Evolutionary conservation across 2,888 invertebrate species (phyloP).

Genomic region (Drosophila koepferae): DNA sequence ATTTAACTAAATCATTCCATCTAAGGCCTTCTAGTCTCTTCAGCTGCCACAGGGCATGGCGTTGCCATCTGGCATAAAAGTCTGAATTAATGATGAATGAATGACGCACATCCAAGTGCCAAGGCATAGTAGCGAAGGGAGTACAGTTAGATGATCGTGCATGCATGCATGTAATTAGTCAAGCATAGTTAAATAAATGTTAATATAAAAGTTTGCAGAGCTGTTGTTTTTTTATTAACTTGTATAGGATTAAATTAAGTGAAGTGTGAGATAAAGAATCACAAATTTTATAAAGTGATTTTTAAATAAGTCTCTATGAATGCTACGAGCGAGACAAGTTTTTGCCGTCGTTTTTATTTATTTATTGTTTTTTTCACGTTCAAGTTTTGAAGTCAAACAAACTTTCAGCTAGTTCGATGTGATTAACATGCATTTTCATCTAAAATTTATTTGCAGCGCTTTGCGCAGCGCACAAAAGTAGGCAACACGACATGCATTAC

Average conservation of each 20-base stretch:
- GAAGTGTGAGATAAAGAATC: neutral
- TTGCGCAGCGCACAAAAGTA: slow-evolving; percentile 44
- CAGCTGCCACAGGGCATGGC: neutral
- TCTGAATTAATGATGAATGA: slow-evolving; percentile 9
- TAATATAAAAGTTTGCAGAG: neutral
- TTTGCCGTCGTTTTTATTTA: neutral
- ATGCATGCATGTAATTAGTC: neutral
- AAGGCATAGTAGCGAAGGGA: neutral
- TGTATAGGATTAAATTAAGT: neutral
- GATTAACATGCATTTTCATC: slow-evolving; percentile 24
- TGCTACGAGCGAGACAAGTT: neutral
- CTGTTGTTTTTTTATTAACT: neutral
- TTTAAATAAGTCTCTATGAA: neutral
- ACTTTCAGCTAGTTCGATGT: slow-evolving; percentile 18
- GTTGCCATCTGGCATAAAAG: neutral
- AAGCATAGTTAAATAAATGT: neutral
- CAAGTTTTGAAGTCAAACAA: slow-evolving; percentile 1
- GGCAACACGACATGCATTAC: slow-evolving; percentile 45
- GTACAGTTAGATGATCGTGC: neutral
- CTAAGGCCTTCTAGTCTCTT: neutral
- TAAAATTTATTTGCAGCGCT: slow-evolving; percentile 28
- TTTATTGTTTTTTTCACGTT: too few species aligned
- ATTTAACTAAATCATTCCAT: neutral
- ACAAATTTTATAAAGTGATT: neutral
- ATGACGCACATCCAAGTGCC: neutral